Base-by-base conservation (phyloP, 2,113 vertebrate genomes). In the Triplophysa tibetana region DNA sequence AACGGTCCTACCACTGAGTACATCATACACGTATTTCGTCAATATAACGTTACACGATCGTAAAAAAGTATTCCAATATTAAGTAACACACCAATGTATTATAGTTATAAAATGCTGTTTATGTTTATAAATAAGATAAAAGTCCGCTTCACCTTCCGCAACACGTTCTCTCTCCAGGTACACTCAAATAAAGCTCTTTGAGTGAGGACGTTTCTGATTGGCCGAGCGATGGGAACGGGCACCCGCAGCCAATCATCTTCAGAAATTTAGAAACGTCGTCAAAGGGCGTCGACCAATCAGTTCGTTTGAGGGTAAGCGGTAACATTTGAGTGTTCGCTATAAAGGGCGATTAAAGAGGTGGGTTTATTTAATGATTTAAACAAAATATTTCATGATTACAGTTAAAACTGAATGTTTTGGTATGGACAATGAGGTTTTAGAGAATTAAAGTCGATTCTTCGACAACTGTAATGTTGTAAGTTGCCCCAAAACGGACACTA, bases 141-240 rank as follows among this genome's bases (percentile, higher is more conserved):
- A 70, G 21, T 48, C 10, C 17, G 29, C 58, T 23, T 41, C 19
- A 68, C 68, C 68, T 58, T 29, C 61, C 8, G 21, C 66, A 21
- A 12, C 38, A 43, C 68, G 79, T 87, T 26, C 29, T 60, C 33
- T 67, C 23, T 26, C 74, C 6, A 58, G 48, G 33, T 70, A 50
- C 90, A 93, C 87, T 94, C 92, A 93, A 94, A 94, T 90, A 93
- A 92, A 85, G 91, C 92, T 8, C 77, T 70, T 78, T 69, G 26
- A 88, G 70, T 75, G 90, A 91, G 29, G 0, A 13, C 0, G 24
- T 41, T 3, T 73, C 21, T 85, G 88, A 90, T 91, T 93, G 92
- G 92, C 69, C 48, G 1, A 19, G 16, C 48, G 54, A 33, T 16
- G 1, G 26, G n/a, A 41, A 58, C 23, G 0, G 4, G 5, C 11